phyloP scores from a whole-genome alignment of 2,113 vertebrate genomes.

The Caranx ignobilis region DNA sequence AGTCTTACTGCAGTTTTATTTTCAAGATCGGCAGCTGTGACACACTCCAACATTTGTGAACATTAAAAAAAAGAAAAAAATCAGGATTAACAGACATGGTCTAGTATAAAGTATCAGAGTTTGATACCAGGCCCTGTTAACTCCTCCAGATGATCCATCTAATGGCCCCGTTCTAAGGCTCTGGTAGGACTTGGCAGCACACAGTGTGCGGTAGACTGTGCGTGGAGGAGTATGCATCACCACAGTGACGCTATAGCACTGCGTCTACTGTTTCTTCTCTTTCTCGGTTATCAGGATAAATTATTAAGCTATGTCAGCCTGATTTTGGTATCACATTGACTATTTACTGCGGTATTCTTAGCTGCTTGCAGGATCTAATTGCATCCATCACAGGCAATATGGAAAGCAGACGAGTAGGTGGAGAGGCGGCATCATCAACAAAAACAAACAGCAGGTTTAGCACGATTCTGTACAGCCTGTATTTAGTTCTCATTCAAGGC shows the following conservation, averaged over 20 bases:
- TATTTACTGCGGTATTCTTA: conserved; percentile 9
- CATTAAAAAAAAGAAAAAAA: too few species aligned
- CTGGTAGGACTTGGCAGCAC: neutral
- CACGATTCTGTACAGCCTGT: conserved; percentile 6
- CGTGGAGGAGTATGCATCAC: neutral
- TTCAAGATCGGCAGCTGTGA: too few species aligned
- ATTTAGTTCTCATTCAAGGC: conserved; percentile 30
- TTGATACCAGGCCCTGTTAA: neutral
- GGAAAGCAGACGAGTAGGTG: conserved; percentile 22
- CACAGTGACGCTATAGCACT: neutral
- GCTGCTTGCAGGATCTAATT: conserved; percentile 8
- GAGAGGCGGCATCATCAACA: conserved; percentile 16
- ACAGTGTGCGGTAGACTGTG: neutral
- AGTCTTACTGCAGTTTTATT: too few species aligned
- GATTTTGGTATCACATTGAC: neutral
- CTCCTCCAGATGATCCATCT: neutral
- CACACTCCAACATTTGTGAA: too few species aligned
- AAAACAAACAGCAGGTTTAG: conserved; percentile 46
- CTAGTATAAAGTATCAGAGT: too few species aligned
- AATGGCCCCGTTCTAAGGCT: neutral
- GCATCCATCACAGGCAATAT: conserved; percentile 14
- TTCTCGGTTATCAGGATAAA: conserved; percentile 6
- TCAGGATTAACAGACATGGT: too few species aligned
- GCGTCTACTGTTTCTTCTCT: neutral
- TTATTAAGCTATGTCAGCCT: neutral